Conservation (phyloP, 2,113 vertebrate species). For the Hemichromis elongatus region DNA sequence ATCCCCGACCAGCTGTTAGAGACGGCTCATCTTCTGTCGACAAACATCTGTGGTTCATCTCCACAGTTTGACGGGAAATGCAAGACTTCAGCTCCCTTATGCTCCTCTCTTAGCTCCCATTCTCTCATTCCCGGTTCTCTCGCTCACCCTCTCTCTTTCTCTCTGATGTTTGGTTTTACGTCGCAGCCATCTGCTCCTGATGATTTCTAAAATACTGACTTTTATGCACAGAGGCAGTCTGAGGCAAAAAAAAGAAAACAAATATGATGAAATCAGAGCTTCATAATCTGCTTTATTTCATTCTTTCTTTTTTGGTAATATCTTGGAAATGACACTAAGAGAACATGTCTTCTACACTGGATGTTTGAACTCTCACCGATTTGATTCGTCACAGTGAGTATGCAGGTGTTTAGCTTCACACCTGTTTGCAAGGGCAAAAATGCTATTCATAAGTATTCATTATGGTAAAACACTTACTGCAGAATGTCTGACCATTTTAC, state of each 20-base stretch:
- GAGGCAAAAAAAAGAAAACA: constrained; percentile 67
- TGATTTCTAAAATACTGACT: constrained; percentile 74
- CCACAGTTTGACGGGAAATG: constrained; percentile 83
- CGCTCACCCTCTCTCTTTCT: constrained; percentile 40
- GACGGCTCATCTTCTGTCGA: constrained; percentile 70
- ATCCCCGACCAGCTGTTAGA: constrained; percentile 74
- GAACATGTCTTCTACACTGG: constrained; percentile 11
- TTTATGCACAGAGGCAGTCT: constrained; percentile 53
- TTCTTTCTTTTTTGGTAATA: not conserved
- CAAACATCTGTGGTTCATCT: constrained; percentile 91
- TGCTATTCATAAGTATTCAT: not conserved
- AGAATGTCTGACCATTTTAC: not conserved
- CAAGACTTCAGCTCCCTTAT: constrained; percentile 77
- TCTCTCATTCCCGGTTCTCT: not conserved
- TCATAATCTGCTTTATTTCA: not conserved
- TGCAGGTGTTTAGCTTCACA: constrained; percentile 53
- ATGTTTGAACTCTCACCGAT: constrained; percentile 38
- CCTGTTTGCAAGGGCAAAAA: constrained; percentile 33
- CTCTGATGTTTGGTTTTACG: constrained; percentile 78
- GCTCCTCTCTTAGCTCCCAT: constrained; percentile 27
- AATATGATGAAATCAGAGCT: not conserved
- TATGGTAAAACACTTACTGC: not conserved
- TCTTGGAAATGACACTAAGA: not conserved
- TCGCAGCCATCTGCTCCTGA: constrained; percentile 85
- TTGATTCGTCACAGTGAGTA: constrained; percentile 10